Conservation (phyloP, 2,888 invertebrate genomes). For the Scaptomyza cyrtandrae region DNA sequence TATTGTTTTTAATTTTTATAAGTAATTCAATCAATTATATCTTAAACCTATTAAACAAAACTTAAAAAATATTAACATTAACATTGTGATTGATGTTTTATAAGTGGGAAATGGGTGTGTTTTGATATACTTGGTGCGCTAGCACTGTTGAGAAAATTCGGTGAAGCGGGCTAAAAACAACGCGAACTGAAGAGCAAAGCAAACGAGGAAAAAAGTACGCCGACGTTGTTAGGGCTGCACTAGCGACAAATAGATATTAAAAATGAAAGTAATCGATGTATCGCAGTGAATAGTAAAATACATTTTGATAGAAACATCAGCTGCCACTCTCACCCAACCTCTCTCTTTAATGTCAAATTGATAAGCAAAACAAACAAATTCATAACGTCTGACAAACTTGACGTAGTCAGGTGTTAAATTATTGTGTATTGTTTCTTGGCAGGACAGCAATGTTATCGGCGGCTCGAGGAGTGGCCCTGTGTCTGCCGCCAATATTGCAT, state of each 20-base stretch:
- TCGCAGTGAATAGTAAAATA: no score
- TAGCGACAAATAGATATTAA: neutral
- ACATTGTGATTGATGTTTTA: constrained; percentile 39
- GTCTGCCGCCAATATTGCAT: constrained; percentile 14
- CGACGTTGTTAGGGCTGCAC: constrained; percentile 41
- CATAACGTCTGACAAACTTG: constrained; percentile 16
- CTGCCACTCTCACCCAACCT: neutral
- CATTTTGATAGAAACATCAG: no score
- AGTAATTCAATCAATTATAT: no score
- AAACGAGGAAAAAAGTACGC: constrained; percentile 58
- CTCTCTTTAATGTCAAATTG: constrained; percentile 22
- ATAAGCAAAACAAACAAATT: constrained; percentile 35
- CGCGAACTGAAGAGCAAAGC: constrained; percentile 69
- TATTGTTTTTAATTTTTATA: no score
- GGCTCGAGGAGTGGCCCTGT: neutral
- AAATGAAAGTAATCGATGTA: neutral
- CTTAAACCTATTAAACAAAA: no score
- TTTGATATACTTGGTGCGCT: constrained; percentile 59
- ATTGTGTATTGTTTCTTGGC: neutral
- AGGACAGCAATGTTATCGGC: constrained; percentile 24
- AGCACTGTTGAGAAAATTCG: no score
- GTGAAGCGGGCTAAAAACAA: constrained; percentile 69
- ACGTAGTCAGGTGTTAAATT: constrained; percentile 8
- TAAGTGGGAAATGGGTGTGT: constrained; percentile 39
- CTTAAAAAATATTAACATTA: no score